Evolutionary conservation across 2,797 vertebrate species (phyloP).

Genomic region (Tarsius wallacei): DNA sequence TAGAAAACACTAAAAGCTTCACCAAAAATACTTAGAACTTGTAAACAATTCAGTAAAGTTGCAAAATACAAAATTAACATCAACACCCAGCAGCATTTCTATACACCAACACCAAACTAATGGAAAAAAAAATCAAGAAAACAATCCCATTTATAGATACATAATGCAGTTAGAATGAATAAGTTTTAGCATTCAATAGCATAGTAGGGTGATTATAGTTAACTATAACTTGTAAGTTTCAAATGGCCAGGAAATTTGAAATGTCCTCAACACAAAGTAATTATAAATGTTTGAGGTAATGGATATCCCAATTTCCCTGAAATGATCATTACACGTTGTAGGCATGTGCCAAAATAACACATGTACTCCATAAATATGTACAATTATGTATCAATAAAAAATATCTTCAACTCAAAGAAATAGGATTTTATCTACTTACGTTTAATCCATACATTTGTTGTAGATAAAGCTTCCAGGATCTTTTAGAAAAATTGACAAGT

Average conservation of each 20-base stretch:
- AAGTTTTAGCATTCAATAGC: neutral
- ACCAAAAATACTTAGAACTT: no score
- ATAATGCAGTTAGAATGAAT: neutral
- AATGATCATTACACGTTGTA: neutral
- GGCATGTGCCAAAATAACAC: neutral
- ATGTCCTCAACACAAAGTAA: neutral
- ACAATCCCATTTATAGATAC: neutral
- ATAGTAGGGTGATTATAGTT: neutral
- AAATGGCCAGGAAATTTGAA: neutral
- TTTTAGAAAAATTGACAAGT: neutral
- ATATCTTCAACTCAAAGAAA: conserved; percentile 13
- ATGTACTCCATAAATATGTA: neutral
- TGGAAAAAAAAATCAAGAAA: no score
- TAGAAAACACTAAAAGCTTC: no score
- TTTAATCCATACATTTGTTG: neutral
- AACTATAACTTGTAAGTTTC: neutral
- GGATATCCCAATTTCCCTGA: neutral
- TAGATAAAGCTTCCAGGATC: neutral
- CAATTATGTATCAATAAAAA: neutral
- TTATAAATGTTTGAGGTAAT: neutral
- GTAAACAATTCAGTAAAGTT: no score
- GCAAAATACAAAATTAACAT: no score
- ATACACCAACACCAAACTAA: no score
- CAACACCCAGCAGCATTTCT: no score
- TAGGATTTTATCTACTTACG: neutral